These are phyloP conservation scores for Prosopocoilus inquinatus DNA, from an alignment of 2,888 invertebrate genomes.

Conservation along the genomic window DNA sequence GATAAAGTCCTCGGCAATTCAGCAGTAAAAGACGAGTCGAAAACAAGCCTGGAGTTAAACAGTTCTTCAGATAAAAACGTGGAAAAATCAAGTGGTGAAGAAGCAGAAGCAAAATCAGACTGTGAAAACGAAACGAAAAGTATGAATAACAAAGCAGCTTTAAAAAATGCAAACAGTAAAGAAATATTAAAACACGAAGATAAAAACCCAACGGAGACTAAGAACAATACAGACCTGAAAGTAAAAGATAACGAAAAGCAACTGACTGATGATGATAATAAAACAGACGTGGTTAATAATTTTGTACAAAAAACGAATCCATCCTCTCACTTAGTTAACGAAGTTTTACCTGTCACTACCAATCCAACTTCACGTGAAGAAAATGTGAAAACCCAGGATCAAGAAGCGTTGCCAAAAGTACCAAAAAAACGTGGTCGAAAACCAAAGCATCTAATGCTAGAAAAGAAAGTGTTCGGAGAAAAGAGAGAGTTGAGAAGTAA, in stretches of 20 bases:
- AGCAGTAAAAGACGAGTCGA: background rate
- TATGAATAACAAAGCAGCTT: background rate
- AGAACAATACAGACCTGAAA: too few species aligned
- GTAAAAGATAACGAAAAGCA: too few species aligned
- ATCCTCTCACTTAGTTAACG: too few species aligned
- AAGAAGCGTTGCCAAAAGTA: background rate
- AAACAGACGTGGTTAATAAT: too few species aligned
- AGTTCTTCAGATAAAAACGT: conserved; percentile 1
- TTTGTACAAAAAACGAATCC: too few species aligned
- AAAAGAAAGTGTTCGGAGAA: background rate
- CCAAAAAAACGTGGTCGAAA: conserved; percentile 2
- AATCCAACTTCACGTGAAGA: too few species aligned
- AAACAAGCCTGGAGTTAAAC: background rate
- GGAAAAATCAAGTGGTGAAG: background rate
- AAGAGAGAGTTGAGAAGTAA: background rate
- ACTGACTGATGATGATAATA: too few species aligned
- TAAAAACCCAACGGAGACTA: too few species aligned
- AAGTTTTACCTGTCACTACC: too few species aligned
- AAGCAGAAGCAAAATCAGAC: background rate
- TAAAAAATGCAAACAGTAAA: background rate
- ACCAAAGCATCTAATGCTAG: background rate
- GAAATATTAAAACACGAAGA: background rate
- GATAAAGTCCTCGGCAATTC: background rate
- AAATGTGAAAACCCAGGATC: too few species aligned
- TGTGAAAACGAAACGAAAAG: background rate